Evolutionary conservation across 2,113 vertebrate genomes (phyloP).

Genomic region (Hypanus sabinus): DNA sequence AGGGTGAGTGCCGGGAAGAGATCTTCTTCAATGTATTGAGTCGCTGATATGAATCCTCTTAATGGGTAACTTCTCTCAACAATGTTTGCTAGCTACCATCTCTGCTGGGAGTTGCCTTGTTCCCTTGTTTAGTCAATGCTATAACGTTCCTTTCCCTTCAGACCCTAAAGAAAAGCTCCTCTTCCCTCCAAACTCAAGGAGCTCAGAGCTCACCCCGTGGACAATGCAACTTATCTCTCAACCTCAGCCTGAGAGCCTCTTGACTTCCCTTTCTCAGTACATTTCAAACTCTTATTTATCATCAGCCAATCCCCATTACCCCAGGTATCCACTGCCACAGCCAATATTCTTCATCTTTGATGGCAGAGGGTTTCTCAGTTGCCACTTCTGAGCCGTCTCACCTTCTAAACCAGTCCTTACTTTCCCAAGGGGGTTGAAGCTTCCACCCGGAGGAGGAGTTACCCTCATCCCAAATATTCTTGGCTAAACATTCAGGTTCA

Average conservation of each 20-base stretch:
- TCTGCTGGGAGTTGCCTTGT: neutral
- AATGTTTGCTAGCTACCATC: neutral
- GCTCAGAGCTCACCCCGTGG: neutral
- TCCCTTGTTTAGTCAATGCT: neutral
- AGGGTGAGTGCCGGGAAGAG: slow-evolving; percentile 64
- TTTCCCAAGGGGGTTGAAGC: neutral
- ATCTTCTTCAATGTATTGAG: neutral
- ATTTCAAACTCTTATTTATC: neutral
- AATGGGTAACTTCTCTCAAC: neutral
- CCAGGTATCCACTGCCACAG: neutral
- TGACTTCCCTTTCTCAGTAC: neutral
- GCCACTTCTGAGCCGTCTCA: neutral
- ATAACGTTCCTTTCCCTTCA: neutral
- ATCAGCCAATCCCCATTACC: too few relatives aligned
- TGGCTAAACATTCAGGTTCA: too few relatives aligned
- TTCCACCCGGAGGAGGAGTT: neutral
- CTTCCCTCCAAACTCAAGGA: neutral
- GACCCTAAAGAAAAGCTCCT: neutral
- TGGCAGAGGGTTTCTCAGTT: too few relatives aligned
- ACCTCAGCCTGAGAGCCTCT: neutral
- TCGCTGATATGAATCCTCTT: neutral
- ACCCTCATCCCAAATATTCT: neutral
- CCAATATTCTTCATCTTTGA: too few relatives aligned
- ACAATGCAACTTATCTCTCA: neutral
- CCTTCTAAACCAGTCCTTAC: neutral